A percentile compares a stretch with the other conserved stretches of the same genome.
Conservation (phyloP, 2,113 vertebrate genomes). For the Pavo muticus region DNA sequence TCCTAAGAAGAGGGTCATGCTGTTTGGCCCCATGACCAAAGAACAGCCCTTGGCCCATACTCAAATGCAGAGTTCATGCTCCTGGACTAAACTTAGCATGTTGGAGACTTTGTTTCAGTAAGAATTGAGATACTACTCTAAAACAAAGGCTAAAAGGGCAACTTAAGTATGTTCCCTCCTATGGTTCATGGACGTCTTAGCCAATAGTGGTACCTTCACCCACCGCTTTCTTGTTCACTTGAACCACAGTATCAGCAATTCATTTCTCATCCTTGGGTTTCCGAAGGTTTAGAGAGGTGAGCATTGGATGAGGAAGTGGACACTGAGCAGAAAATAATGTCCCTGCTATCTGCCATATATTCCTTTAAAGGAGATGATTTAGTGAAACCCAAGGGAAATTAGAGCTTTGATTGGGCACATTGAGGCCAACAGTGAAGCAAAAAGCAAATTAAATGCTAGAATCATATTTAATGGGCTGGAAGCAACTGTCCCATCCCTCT, state of each 20-base stretch:
- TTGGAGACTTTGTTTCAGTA: neutral
- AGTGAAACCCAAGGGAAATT: neutral
- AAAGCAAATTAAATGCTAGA: neutral
- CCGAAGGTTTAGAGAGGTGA: neutral
- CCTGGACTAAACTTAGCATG: neutral
- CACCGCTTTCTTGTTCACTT: neutral
- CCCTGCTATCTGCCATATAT: neutral
- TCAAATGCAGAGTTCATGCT: neutral
- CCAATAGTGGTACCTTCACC: neutral
- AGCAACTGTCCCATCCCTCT: neutral
- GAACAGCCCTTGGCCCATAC: neutral
- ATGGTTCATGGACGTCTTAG: neutral
- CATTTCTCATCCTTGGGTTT: neutral
- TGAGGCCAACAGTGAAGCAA: neutral
- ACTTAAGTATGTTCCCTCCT: neutral
- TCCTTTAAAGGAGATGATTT: neutral
- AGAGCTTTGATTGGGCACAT: neutral
- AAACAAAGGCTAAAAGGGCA: neutral
- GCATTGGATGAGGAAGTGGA: neutral
- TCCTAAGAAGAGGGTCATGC: neutral
- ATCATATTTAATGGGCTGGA: neutral
- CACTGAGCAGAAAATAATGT: neutral
- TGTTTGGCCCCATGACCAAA: rapidly evolving
- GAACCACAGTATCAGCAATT: neutral
- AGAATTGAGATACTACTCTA: neutral